A percentile compares a stretch with the other conserved stretches of the same genome.
Conservation (phyloP, 2,797 vertebrate species). For the Siniperca undulata region DNA sequence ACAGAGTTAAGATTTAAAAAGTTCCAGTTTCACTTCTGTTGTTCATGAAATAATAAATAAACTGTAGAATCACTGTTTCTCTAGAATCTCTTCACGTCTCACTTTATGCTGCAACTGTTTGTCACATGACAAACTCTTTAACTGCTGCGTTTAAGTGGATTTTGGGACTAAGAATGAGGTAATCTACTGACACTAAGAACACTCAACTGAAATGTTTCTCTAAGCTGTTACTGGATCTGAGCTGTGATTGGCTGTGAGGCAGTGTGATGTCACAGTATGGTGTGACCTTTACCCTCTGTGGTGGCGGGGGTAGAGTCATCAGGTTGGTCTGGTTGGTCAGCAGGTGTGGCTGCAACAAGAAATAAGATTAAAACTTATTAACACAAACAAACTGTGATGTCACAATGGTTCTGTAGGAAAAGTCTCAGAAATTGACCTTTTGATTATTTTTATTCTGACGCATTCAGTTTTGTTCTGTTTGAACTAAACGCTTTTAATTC, state of each 20-base stretch:
- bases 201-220: no score
- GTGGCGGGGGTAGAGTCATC: conserved; percentile 60
- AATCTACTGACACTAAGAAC: neutral
- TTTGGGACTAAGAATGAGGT: neutral
- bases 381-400: neutral
- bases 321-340: conserved; percentile 36
- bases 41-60: neutral
- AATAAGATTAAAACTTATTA: neutral
- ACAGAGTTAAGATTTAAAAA: conserved; percentile 1
- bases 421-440: no score
- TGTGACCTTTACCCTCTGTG: conserved; percentile 43
- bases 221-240: neutral
- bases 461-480: neutral
- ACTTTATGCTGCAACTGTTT: neutral
- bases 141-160: neutral
- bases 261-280: conserved; percentile 10
- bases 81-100: neutral
- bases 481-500: neutral
- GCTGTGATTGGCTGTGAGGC: conserved; percentile 1
- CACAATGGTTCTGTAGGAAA: neutral
- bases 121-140: no score
- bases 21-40: neutral
- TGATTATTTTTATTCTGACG: neutral
- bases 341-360: conserved; percentile 46
- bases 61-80: neutral